phyloP scores from a whole-genome alignment of 2,113 vertebrate species.

The Hemicordylus capensis region DNA sequence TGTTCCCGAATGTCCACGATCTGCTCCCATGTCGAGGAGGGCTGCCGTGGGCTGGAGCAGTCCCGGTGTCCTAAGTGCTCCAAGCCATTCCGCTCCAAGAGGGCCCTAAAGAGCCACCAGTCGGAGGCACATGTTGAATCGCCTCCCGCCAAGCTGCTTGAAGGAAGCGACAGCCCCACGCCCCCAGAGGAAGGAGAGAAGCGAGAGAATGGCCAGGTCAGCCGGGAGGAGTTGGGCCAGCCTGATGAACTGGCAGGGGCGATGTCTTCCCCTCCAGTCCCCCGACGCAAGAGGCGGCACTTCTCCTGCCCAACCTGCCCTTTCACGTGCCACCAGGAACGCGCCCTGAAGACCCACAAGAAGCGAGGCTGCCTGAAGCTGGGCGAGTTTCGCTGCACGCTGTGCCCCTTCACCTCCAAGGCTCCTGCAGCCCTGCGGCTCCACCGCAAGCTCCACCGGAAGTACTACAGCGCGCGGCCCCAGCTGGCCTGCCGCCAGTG shows the following conservation, averaged over 20 bases:
- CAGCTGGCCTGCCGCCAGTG: conserved; percentile 77
- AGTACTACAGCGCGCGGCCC: conserved; percentile 55
- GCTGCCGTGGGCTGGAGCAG: conserved; percentile 65
- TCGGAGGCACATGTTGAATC: neutral
- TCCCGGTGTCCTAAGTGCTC: conserved; percentile 67
- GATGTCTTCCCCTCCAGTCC: neutral
- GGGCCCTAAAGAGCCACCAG: conserved; percentile 57
- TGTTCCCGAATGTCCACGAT: conserved; percentile 83
- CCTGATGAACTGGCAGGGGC: neutral
- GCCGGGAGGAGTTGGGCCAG: fast-evolving
- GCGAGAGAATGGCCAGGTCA: neutral
- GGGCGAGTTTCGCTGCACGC: conserved; percentile 74
- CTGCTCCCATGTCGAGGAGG: conserved; percentile 78
- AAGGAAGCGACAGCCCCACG: fast-evolving
- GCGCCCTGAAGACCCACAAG: conserved; percentile 81
- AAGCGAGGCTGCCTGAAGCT: conserved; percentile 81
- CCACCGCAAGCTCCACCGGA: conserved; percentile 76
- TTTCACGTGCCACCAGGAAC: conserved; percentile 85
- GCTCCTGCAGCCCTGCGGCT: conserved; percentile 75
- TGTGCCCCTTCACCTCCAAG: conserved; percentile 81
- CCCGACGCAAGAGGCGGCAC: conserved; percentile 52
- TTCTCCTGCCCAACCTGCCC: conserved; percentile 84
- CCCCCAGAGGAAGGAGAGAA: neutral
- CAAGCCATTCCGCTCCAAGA: conserved; percentile 49
- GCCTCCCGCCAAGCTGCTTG: fast-evolving